Evolutionary conservation across 2,113 vertebrate genomes (phyloP).

Genomic region (Laticauda laticaudata): DNA sequence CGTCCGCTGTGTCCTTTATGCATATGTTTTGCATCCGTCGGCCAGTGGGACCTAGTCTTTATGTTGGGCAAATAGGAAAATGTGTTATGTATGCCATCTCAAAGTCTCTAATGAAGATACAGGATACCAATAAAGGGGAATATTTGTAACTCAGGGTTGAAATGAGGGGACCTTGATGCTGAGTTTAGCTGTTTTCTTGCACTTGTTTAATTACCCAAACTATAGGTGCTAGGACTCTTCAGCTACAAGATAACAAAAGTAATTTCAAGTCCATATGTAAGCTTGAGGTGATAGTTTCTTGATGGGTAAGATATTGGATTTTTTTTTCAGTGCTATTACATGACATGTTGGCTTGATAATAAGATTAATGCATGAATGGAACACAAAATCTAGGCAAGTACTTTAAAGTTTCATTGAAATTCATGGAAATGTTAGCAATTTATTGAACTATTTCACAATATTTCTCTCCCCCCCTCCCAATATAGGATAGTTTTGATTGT

Average conservation of each 20-base stretch:
- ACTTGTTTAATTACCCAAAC: background rate
- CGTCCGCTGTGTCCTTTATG: too few relatives aligned
- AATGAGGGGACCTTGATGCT: background rate
- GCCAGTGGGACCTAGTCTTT: background rate
- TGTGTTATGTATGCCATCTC: background rate
- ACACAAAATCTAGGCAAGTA: too few relatives aligned
- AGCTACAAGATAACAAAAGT: background rate
- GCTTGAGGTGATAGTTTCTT: background rate
- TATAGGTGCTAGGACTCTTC: background rate
- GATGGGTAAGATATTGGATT: background rate
- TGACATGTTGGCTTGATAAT: background rate
- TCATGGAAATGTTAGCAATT: background rate
- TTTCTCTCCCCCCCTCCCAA: background rate
- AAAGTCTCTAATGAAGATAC: background rate
- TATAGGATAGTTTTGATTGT: background rate
- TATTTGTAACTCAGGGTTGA: background rate
- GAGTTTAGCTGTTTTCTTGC: background rate
- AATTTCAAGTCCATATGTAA: background rate
- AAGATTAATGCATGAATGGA: background rate
- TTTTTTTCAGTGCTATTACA: background rate
- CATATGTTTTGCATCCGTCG: too few relatives aligned
- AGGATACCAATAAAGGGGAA: background rate
- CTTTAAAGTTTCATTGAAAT: background rate
- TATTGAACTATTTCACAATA: background rate
- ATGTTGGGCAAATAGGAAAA: background rate